phyloP scores from a whole-genome alignment of 2,797 vertebrate species.

The Bradypodion ventrale region DNA sequence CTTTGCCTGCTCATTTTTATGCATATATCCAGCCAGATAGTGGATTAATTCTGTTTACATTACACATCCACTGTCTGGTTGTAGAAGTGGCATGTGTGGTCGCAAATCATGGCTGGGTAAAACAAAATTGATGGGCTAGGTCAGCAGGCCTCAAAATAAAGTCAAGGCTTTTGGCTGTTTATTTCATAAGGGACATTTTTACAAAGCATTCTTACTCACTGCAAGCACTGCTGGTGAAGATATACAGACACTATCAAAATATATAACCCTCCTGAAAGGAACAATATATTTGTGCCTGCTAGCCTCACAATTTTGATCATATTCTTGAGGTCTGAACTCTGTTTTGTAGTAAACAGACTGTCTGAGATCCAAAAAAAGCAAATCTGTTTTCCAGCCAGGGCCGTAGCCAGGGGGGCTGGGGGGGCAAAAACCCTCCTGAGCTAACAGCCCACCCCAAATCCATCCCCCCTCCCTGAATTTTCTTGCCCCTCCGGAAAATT shows the following conservation, averaged over 20 bases:
- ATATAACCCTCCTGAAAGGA: conserved; percentile 6
- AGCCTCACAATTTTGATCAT: conserved; percentile 10
- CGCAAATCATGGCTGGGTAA: conserved; percentile 16
- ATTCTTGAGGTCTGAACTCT: background rate
- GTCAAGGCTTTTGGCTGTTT: background rate
- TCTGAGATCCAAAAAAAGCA: background rate
- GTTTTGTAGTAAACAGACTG: conserved; percentile 22
- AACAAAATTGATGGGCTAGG: conserved; percentile 9
- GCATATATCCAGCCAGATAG: background rate
- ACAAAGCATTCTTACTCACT: background rate
- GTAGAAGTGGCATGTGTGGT: background rate
- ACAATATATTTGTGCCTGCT: background rate
- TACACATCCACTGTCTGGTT: background rate
- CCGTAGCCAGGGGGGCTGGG: too few species aligned
- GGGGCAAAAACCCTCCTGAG: too few species aligned
- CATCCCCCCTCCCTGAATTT: too few species aligned
- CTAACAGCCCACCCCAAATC: too few species aligned
- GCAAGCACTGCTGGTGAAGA: background rate
- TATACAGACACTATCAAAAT: conserved; percentile 19
- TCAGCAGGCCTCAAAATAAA: conserved; percentile 12
- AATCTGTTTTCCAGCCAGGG: background rate
- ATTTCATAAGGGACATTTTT: conserved; percentile 20
- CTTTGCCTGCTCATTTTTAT: background rate
- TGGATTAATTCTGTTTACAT: background rate
- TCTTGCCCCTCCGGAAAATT: too few species aligned